Base-by-base conservation (phyloP, 1,140 invertebrate species). In the Babylonia areolata region DNA sequence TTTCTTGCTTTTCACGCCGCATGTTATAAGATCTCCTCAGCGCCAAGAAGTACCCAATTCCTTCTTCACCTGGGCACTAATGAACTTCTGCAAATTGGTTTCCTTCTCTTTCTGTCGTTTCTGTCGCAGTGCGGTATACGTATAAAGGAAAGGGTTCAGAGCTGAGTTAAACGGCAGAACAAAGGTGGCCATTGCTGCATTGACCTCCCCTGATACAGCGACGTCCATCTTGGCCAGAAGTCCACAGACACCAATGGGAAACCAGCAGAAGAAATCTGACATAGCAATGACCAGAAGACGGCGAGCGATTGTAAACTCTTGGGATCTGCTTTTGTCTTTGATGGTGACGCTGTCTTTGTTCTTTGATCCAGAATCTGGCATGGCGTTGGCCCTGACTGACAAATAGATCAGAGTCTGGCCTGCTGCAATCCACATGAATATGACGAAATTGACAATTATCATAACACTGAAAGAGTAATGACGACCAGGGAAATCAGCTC, bases 381-480 rank as follows among this genome's bases (percentile, higher is more conserved):
- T 42, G 39, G 40, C 15, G n/a, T 46, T 80, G 39, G 40, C 3
- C 15, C 9, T 12, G n/a, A 88, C 82, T 46, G 77, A 75, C 35
- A 42, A 84, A 71, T 87, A 88, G 35, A 90, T 88, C 23, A 82
- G 39, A 28, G 86, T 11, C 80, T 90, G 89, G 1, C 89, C 88
- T 37, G 73, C 39, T 28, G 83, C 81, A 28, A 89, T 88, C 15
- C 77, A 11, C 6, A 80, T 9, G 33, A 80, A 80, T 0, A 80
- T 28, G 39, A 80, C 78, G 11, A 80, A 46, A n/a, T 90, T 90
- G 54, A 84, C 69, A 35, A 87, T 33, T 23, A 90, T 81, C 51
- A 90, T 89, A 17, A 90, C 42, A 23, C 54, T 71, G 31, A 77
- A 81, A 51, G 85, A 80, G 84, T 89, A 90, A 78, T 88, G 82